Evolutionary conservation across 2,113 vertebrate genomes (phyloP), one percentile per base, ranked within the genome.

Genomic region (zebrafish (Danio rerio)): DNA sequence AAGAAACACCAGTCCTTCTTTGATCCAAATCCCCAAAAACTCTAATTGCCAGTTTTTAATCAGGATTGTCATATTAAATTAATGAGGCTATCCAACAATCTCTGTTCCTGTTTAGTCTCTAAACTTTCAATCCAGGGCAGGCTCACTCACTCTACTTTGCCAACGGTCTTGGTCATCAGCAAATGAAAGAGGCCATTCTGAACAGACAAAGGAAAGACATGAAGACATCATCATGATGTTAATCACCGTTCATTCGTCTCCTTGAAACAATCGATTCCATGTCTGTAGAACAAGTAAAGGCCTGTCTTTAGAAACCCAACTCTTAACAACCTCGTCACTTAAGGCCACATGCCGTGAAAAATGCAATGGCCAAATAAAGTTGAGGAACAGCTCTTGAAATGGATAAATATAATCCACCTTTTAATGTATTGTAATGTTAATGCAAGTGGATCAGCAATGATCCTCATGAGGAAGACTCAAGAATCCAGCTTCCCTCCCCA

Each of bases 161-260:
- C 55, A 61, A 76, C 15, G 73, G 42, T 21, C 66, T 69, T 78
- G 59, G 20, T 78, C 75, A 78, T 78, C 75, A 63, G 45, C 45
- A 63, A 63, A 49, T 78, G 75, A 78, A 78, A 50, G 45, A 15
- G 18, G 5, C 13, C 47, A 63, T 63, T 78, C 75, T 63, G 45
- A 78, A 61, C 75, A 49, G 43, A 77, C 73, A 76, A 76, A 76
- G 49, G 73, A 45, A 55, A 58, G 75, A 78, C 58, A 78, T 7
- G 75, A 62, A 50, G 59, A 78, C 75, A 78, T 78, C 75, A 78
- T 52, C 75, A 10, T 63, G 58, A 63, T 78, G 75, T 78, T 78
- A 78, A 78, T 78, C 75, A 40, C 18, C 20, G 6, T 62, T 78
- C 59, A 52, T 63, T 62, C 9, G 1, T 63, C 58, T 52, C 59